These are phyloP conservation scores for Danio rerio DNA, from an alignment of 2,113 vertebrate genomes.

Conservation along the genomic window DNA sequence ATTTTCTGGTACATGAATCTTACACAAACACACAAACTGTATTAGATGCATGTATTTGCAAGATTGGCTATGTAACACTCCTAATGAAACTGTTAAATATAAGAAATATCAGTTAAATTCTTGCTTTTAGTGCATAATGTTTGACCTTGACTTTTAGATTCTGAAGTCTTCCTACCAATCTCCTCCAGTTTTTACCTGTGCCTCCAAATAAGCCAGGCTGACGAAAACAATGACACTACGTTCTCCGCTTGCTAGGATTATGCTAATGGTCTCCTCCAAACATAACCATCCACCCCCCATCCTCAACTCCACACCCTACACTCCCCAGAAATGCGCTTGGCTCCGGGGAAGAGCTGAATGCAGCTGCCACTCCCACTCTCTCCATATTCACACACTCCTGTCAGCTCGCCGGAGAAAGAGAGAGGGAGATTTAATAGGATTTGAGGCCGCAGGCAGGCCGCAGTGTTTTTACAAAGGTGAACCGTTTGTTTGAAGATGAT, in stretches of 20 bases:
- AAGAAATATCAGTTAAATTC: neutral
- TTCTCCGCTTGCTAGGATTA: slow-evolving; percentile 57
- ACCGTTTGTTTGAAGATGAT: slow-evolving; percentile 62
- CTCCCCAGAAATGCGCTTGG: slow-evolving; percentile 43
- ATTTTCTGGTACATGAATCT: too few relatives aligned
- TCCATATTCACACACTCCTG: slow-evolving; percentile 51
- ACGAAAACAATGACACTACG: slow-evolving; percentile 29
- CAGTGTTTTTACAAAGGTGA: slow-evolving; percentile 63
- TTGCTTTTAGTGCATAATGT: neutral
- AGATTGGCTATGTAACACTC: too few relatives aligned
- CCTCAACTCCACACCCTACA: slow-evolving; percentile 36
- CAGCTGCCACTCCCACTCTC: slow-evolving; percentile 53
- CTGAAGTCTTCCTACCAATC: slow-evolving; percentile 9
- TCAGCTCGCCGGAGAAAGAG: slow-evolving; percentile 33
- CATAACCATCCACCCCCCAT: slow-evolving; percentile 49
- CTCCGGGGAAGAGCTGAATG: slow-evolving; percentile 39
- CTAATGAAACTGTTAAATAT: neutral
- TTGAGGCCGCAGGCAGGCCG: slow-evolving; percentile 58
- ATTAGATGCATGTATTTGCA: too few relatives aligned
- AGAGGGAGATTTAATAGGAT: slow-evolving; percentile 62
- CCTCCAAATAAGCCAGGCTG: neutral
- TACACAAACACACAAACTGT: too few relatives aligned
- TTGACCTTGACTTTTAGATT: neutral
- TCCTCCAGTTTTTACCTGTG: slow-evolving; percentile 27
- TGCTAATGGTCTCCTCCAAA: slow-evolving; percentile 65